Evolutionary conservation across 2,113 vertebrate genomes (phyloP).

Genomic region (Otus sunia): DNA sequence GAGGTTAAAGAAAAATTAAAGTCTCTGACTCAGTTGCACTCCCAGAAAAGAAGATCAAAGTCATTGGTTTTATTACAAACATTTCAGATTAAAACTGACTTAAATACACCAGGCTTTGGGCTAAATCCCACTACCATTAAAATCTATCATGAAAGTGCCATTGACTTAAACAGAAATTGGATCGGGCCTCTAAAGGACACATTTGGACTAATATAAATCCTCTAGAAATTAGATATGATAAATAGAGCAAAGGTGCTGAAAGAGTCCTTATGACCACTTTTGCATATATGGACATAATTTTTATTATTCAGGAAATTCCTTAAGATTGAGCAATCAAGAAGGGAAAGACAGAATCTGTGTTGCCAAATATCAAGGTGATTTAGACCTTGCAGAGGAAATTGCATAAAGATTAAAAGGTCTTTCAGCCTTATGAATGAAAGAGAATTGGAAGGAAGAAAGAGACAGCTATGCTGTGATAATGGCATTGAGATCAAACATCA

Average conservation of each 20-base stretch:
- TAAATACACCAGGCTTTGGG: slow-evolving; percentile 13
- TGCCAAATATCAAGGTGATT: slow-evolving; percentile 54
- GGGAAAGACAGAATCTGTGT: slow-evolving; percentile 23
- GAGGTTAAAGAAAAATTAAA: not conserved
- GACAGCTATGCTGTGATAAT: slow-evolving; percentile 6
- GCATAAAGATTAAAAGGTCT: slow-evolving; percentile 42
- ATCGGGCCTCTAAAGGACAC: not conserved
- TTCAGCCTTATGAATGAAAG: slow-evolving; percentile 45
- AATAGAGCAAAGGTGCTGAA: not conserved
- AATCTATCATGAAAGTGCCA: not conserved
- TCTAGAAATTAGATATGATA: slow-evolving; percentile 30
- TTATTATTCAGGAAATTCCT: slow-evolving; percentile 52
- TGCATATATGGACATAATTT: slow-evolving; percentile 12
- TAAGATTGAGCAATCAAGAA: slow-evolving; percentile 25
- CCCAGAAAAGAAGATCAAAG: slow-evolving; percentile 18
- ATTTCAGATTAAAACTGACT: slow-evolving; percentile 26
- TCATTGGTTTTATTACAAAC: slow-evolving; percentile 6
- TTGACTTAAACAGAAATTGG: slow-evolving; percentile 19
- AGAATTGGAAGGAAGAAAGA: slow-evolving; percentile 17
- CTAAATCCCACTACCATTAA: slow-evolving; percentile 24
- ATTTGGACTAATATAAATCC: slow-evolving; percentile 26
- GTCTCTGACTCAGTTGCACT: not conserved
- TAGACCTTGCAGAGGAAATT: slow-evolving; percentile 47
- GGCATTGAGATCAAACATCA: slow-evolving; percentile 15
- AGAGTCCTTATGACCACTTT: not conserved